These are phyloP conservation scores for Perca fluviatilis DNA, from an alignment of 2,113 vertebrate genomes.

Conservation along the genomic window DNA sequence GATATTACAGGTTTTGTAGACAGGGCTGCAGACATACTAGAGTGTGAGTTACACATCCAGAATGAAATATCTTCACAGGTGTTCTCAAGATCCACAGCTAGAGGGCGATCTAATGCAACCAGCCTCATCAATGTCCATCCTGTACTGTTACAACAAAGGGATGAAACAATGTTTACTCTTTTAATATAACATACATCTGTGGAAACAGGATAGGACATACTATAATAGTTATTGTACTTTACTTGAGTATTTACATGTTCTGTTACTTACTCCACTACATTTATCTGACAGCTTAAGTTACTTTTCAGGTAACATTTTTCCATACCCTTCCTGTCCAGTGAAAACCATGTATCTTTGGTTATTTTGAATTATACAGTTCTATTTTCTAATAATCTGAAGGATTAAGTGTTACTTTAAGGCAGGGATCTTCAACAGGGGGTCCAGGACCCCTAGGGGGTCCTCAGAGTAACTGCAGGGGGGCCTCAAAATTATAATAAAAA, in stretches of 20 bases:
- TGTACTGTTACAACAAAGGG: neutral
- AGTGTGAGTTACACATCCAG: slow-evolving; percentile 32
- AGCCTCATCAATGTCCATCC: neutral
- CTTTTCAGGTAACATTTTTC: neutral
- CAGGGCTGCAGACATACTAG: slow-evolving; percentile 25
- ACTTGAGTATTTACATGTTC: neutral
- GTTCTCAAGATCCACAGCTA: slow-evolving; percentile 30
- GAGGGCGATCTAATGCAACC: slow-evolving; percentile 53
- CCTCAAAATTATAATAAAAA: no score
- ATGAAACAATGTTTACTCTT: neutral
- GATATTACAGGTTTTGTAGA: neutral
- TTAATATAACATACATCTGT: neutral
- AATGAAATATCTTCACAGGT: slow-evolving; percentile 23
- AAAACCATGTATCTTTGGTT: neutral
- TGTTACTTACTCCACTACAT: neutral
- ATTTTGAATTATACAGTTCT: neutral
- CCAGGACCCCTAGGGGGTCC: no score
- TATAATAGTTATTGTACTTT: neutral
- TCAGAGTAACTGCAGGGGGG: no score
- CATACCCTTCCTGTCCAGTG: neutral
- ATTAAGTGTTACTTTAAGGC: neutral
- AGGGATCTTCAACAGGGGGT: no score
- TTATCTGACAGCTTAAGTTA: no score
- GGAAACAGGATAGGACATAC: neutral
- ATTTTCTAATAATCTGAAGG: neutral